Percentiles rank a stretch among this genome's conserved stretches.
Conservation (phyloP, 35 echinoderm and acorn worm species). For the Hemicentrotus pulcherrimus region DNA sequence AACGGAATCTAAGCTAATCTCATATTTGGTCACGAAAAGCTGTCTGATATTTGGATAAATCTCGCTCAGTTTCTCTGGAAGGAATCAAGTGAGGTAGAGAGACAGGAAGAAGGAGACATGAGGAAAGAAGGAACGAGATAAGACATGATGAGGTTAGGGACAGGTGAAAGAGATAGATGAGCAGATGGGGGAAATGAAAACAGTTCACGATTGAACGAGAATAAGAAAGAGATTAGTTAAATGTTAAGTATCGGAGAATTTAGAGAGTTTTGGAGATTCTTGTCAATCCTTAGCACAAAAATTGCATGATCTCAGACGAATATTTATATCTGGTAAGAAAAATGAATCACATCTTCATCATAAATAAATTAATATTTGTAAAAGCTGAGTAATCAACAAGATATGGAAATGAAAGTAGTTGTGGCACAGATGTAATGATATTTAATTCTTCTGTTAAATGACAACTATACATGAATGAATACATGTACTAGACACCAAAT, state of each 20-base stretch:
- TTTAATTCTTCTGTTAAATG: no score
- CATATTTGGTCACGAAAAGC: conserved; percentile 39
- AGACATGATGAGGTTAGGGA: not conserved
- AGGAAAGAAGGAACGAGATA: not conserved
- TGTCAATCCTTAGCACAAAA: not conserved
- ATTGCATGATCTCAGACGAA: no score
- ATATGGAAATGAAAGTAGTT: no score
- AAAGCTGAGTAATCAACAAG: no score
- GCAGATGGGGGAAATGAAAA: not conserved
- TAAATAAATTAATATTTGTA: no score
- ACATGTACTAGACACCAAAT: no score
- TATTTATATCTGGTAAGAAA: no score
- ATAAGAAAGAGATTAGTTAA: no score
- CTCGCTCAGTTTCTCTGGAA: conserved; percentile 27
- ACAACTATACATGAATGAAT: no score
- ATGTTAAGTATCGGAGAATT: not conserved
- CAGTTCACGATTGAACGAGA: not conserved
- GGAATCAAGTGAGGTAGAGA: not conserved
- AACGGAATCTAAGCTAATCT: conserved; percentile 17
- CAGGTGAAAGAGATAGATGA: not conserved
- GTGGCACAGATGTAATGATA: no score
- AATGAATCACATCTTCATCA: no score
- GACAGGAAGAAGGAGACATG: not conserved
- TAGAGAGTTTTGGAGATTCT: not conserved
- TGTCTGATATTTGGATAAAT: conserved; percentile 30